phyloP scores from a whole-genome alignment of 2,888 invertebrate genomes.

The Nasonovia ribisnigri region DNA sequence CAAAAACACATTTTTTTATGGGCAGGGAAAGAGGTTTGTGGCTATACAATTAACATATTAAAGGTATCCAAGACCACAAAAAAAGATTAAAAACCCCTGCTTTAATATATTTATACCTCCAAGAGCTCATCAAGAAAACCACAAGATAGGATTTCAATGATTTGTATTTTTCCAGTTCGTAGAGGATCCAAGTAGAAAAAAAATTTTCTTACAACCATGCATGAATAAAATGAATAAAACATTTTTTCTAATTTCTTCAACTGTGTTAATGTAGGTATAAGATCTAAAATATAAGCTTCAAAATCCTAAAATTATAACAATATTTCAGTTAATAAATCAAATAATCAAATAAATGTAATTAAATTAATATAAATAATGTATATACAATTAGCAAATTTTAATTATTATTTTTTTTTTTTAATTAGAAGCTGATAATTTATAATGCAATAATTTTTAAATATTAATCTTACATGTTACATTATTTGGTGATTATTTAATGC shows the following conservation, averaged over 20 bases:
- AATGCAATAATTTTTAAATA: background rate
- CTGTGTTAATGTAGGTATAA: conserved; percentile 92
- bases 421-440: background rate
- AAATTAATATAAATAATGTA: background rate
- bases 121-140: conserved; percentile 92
- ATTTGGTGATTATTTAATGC: background rate
- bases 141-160: conserved; percentile 91
- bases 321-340: too few species aligned
- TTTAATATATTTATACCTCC: conserved; percentile 74
- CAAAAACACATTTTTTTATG: too few species aligned
- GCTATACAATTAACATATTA: background rate
- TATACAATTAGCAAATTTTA: background rate
- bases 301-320: conserved; percentile 77
- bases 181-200: conserved; percentile 95
- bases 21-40: too few species aligned
- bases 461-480: background rate
- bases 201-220: conserved; percentile 95
- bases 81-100: background rate
- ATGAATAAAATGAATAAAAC: conserved; percentile 95
- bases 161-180: conserved; percentile 88
- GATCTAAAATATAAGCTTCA: conserved; percentile 93
- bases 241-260: conserved; percentile 91
- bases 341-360: background rate
- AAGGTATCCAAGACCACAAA: background rate
- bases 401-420: background rate